Percentiles rank a stretch among this genome's conserved stretches.
These are phyloP conservation scores for Tenthredo notha DNA, from an alignment of 2,888 invertebrate species.

Conservation along the genomic window DNA sequence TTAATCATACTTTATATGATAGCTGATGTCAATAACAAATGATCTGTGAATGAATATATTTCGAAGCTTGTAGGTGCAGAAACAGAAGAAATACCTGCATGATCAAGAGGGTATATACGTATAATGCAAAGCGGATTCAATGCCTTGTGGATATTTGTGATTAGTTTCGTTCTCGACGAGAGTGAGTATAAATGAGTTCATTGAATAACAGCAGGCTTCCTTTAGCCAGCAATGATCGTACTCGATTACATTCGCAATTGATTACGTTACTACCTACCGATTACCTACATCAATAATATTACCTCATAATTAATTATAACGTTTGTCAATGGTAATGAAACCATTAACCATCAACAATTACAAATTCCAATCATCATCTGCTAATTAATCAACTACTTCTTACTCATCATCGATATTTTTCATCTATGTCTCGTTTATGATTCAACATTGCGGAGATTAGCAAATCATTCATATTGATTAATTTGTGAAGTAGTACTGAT, in stretches of 20 bases:
- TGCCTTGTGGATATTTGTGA: conserved; percentile 30
- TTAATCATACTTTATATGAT: neutral
- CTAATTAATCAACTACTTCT: neutral
- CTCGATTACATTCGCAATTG: conserved; percentile 12
- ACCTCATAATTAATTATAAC: neutral
- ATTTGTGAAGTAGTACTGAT: neutral
- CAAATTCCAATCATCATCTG: neutral
- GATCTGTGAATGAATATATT: conserved; percentile 1
- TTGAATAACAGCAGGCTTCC: conserved; percentile 21
- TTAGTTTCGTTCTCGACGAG: conserved; percentile 17
- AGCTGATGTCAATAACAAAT: neutral
- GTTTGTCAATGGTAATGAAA: neutral
- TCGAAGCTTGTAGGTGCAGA: neutral
- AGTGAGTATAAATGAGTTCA: conserved; percentile 2
- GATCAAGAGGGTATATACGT: neutral
- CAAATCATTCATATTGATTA: neutral
- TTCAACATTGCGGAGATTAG: neutral
- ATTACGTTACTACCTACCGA: conserved; percentile 1
- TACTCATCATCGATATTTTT: neutral
- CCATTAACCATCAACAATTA: neutral
- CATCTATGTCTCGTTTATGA: neutral
- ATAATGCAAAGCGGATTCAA: conserved; percentile 1
- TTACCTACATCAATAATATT: conserved; percentile 20
- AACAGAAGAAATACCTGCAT: neutral
- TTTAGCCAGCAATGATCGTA: neutral